Conservation (phyloP, 2,113 vertebrate genomes). For the Elanus axillaris region DNA sequence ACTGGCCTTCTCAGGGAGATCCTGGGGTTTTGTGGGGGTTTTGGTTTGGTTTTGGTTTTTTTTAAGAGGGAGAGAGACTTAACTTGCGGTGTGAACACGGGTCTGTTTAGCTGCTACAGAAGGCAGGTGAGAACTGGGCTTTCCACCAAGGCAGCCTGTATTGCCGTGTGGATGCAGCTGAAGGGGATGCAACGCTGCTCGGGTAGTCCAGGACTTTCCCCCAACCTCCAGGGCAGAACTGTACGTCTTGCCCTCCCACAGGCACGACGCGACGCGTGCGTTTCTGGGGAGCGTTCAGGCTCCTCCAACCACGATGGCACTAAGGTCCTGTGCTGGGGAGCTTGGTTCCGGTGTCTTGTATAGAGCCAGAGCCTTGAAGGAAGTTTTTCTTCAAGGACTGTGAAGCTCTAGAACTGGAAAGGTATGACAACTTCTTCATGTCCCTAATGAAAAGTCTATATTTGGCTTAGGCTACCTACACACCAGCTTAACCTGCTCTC, state of each 20-base stretch:
- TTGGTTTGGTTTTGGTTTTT: neutral
- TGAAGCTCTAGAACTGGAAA: neutral
- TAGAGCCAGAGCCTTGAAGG: neutral
- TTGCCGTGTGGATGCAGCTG: neutral
- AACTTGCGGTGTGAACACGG: rapidly evolving
- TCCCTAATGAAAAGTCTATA: neutral
- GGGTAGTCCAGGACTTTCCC: neutral
- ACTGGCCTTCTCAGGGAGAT: neutral
- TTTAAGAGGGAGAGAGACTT: neutral
- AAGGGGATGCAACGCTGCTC: neutral
- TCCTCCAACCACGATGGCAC: neutral
- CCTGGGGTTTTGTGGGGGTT: neutral
- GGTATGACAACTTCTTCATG: neutral
- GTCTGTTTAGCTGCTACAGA: neutral
- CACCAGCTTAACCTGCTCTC: neutral
- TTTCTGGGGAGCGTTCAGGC: neutral
- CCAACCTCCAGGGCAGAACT: neutral
- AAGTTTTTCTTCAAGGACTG: neutral
- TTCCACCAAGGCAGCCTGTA: neutral
- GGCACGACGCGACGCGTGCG: rapidly evolving
- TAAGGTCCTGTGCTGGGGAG: neutral
- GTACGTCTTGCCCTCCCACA: neutral
- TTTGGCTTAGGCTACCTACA: neutral
- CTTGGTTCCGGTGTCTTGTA: neutral
- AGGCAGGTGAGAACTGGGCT: neutral